These are phyloP conservation scores for Fragum fragum DNA, from an alignment of 2,888 invertebrate species.

Conservation along the genomic window DNA sequence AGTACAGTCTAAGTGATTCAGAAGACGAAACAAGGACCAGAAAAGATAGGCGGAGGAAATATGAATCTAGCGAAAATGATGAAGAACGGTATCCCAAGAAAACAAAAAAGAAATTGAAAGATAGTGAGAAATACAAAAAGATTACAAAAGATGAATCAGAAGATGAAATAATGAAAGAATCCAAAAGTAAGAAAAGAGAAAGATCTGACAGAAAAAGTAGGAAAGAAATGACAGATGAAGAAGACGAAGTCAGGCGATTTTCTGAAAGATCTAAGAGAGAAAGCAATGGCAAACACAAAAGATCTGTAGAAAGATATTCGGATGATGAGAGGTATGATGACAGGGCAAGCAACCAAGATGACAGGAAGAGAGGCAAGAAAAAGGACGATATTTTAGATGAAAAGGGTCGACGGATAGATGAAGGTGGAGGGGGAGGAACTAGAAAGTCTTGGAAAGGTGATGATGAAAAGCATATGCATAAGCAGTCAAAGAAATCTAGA, in stretches of 20 bases:
- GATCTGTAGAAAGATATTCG: neutral
- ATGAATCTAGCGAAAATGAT: conserved; percentile 25
- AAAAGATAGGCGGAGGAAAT: neutral
- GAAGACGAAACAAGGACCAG: conserved; percentile 22
- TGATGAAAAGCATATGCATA: neutral
- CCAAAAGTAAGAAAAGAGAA: conserved; percentile 7
- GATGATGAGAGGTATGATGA: conserved; percentile 29
- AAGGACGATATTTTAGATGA: conserved; percentile 40
- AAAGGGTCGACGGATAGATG: conserved; percentile 40
- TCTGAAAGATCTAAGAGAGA: conserved; percentile 8
- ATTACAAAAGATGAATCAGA: neutral
- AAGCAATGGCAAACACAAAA: conserved; percentile 14
- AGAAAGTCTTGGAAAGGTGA: conserved; percentile 9
- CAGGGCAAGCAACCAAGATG: neutral
- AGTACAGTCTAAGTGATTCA: conserved; percentile 31
- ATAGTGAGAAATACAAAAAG: neutral
- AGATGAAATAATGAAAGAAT: conserved; percentile 9
- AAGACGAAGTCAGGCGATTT: conserved; percentile 9
- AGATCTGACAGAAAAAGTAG: neutral
- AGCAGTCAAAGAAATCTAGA: conserved; percentile 15
- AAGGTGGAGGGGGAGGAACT: neutral
- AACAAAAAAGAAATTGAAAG: conserved; percentile 6
- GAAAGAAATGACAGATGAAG: neutral
- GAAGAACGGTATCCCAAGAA: neutral
- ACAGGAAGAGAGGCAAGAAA: conserved; percentile 31